Percentiles rank a stretch among this genome's conserved stretches.
Conservation (phyloP, 2,888 invertebrate species). For the Cephalotes varians region DNA sequence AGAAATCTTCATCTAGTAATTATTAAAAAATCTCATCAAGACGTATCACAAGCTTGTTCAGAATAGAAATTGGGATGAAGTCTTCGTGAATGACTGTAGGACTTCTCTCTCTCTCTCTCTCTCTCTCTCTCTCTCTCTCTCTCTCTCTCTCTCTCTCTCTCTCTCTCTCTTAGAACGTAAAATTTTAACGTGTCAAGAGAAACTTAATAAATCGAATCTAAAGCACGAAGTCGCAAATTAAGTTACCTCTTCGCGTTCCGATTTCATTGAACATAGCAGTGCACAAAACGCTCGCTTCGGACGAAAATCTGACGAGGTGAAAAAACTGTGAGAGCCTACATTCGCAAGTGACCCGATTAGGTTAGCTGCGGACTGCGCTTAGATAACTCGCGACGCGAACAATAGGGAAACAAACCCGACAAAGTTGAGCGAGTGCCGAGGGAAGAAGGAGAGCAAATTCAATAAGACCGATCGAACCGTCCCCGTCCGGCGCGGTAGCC, state of each 20-base stretch:
- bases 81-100: not conserved
- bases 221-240: conserved; percentile 32
- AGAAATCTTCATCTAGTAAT: not conserved
- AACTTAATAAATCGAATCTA: conserved; percentile 14
- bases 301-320: conserved; percentile 18
- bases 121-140: too few species aligned
- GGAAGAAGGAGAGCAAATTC: conserved; percentile 60
- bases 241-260: conserved; percentile 35
- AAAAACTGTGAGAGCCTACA: conserved; percentile 25
- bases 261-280: conserved; percentile 11
- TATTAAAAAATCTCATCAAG: not conserved
- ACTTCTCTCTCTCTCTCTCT: not conserved
- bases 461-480: conserved; percentile 68
- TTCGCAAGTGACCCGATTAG: conserved; percentile 47
- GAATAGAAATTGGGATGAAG: not conserved
- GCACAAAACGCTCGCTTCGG: conserved; percentile 18
- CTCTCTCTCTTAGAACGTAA: not conserved
- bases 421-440: not conserved
- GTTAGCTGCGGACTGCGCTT: conserved; percentile 21
- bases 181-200: conserved; percentile 16
- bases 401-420: conserved; percentile 43
- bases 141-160: too few species aligned
- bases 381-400: conserved; percentile 50
- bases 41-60: not conserved
- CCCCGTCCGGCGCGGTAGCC: conserved; percentile 57